Base-by-base conservation (phyloP, 2,888 invertebrate genomes). In the Scotopteryx bipunctaria region DNA sequence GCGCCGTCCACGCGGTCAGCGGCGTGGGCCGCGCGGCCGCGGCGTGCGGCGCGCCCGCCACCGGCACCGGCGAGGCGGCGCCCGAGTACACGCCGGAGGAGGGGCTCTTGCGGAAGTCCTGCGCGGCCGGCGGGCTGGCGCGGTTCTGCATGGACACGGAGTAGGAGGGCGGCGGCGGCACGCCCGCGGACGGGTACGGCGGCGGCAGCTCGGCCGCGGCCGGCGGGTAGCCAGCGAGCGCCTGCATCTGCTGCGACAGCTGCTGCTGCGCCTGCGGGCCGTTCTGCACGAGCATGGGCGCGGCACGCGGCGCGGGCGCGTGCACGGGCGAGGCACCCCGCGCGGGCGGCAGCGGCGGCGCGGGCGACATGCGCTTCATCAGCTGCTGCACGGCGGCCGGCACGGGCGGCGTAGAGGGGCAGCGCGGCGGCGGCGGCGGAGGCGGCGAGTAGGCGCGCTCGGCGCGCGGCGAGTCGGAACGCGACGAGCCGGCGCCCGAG, bases 81-180 rank as follows among this genome's bases (percentile, higher is more conserved):
- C 95, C 96, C 23, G 96, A 96, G 78, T 96, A 96, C 59, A 96
- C 95, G 1, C 96, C 96, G 13, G 96, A 96, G 14, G 96, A 96
- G 0, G 96, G 96, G 70, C 95, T 96, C 82, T 96, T 96, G 36
- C 96, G 91, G 76, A 95, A 95, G 71, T 96, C 96, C 66, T 94
- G 94, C 44, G 94, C 93, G 69, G 94, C 95, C 16, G 96, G 96
- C 5, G 97, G 97, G 69, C 96, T 96, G 76, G 97, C 97, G 8
- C 97, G 92, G 76, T 94, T 96, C 77, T 96, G 96, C 89, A 97
- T 95, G 3, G 96, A 95, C 1, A 95, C 95, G 11, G 95, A 94
- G 78, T 97, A 97, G 15, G 96, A 95, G 3, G 97, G 97, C n/a
- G 95, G 95, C 8, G 94, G 95, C 8, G 94, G 93, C 8, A 92